phyloP scores from a whole-genome alignment of 2,888 invertebrate genomes.

The Rapana venosa region DNA sequence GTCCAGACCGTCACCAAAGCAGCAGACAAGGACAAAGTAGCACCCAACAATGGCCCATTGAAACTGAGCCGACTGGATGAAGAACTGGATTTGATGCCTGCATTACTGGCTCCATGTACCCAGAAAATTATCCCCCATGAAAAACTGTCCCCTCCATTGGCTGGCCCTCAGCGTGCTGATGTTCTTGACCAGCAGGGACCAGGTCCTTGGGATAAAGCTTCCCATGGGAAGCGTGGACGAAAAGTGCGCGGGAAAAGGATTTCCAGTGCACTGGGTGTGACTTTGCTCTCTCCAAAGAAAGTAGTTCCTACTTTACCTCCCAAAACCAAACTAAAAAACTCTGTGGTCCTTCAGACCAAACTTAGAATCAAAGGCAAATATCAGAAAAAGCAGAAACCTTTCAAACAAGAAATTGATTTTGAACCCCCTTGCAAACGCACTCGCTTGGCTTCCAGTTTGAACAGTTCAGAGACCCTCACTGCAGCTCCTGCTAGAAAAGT shows the following conservation, averaged over 20 bases:
- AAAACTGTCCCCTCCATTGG: constrained; percentile 42
- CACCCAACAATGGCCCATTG: constrained; percentile 29
- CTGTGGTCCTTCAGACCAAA: constrained; percentile 35
- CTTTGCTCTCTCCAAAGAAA: constrained; percentile 6
- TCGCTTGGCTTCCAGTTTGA: constrained; percentile 49
- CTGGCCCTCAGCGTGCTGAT: constrained; percentile 40
- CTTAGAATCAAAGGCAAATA: constrained; percentile 39
- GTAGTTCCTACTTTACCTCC: constrained; percentile 3
- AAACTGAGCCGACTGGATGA: constrained; percentile 33
- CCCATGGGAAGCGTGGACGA: not conserved
- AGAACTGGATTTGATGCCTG: constrained; percentile 40
- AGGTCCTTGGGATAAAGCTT: constrained; percentile 5
- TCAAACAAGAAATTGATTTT: constrained; percentile 44
- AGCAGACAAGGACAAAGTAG: constrained; percentile 29
- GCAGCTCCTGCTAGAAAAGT: constrained; percentile 48
- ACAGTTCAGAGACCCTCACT: constrained; percentile 11
- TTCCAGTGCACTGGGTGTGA: not conserved
- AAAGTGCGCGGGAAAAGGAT: not conserved
- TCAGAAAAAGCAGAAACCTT: constrained; percentile 37
- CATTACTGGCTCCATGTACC: constrained; percentile 36
- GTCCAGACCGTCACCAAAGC: not conserved
- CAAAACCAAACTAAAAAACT: constrained; percentile 35
- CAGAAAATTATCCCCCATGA: constrained; percentile 33
- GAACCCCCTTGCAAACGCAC: constrained; percentile 54
- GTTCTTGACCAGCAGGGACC: constrained; percentile 30